These are phyloP conservation scores for Ophion ventricosus DNA, from an alignment of 2,888 invertebrate genomes.

Conservation along the genomic window DNA sequence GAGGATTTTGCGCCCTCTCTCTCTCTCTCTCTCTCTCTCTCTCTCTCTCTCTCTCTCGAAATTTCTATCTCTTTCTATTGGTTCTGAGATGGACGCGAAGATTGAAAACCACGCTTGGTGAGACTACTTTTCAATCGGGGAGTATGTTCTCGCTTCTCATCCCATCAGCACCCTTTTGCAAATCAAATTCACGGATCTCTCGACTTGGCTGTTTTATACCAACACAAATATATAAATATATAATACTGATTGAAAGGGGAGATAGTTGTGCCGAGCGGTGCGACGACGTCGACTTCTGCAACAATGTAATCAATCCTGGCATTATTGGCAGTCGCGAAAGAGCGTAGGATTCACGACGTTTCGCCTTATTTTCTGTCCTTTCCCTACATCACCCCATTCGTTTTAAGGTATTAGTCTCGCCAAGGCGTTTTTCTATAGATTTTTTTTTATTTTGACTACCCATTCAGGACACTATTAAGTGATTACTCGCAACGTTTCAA, in stretches of 20 bases:
- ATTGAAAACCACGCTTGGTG: conserved; percentile 75
- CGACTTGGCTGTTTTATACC: conserved; percentile 24
- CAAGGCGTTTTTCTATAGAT: too few species aligned
- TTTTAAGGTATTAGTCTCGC: too few species aligned
- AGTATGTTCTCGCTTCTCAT: conserved; percentile 58
- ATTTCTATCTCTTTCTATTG: conserved; percentile 45
- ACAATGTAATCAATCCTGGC: conserved; percentile 51
- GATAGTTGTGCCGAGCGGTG: conserved; percentile 14
- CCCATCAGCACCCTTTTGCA: conserved; percentile 70
- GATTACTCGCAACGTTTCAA: too few species aligned
- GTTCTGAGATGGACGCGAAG: conserved; percentile 69
- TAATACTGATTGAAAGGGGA: conserved; percentile 24
- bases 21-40: conserved; percentile 12
- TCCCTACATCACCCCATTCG: conserved; percentile 7
- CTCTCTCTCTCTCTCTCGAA: conserved; percentile 8
- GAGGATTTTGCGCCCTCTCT: conserved; percentile 46
- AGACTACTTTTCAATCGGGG: conserved; percentile 74
- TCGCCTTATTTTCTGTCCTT: conserved; percentile 30
- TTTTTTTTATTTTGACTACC: too few species aligned
- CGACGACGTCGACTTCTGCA: conserved; percentile 21
- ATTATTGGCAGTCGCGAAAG: conserved; percentile 20
- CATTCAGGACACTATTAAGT: too few species aligned
- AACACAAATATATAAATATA: background rate
- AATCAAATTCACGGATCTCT: conserved; percentile 75
- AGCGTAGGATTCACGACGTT: conserved; percentile 18